Evolutionary conservation across 2,797 vertebrate species (phyloP), one percentile per base, ranked within the genome.

Genomic region (Hylomyscus alleni): DNA sequence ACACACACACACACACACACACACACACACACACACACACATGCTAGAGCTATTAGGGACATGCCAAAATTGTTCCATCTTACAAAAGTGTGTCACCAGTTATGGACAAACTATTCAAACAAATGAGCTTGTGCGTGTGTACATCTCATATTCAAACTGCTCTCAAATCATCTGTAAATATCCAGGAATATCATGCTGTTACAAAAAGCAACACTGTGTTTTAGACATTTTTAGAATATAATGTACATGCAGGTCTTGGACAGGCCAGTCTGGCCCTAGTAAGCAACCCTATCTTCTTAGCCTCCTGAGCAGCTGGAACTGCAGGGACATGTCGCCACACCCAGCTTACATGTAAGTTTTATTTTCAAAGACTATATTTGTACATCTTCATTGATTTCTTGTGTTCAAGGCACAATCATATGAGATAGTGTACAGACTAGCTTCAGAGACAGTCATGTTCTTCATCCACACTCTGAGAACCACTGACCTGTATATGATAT

Each of bases 391-490:
- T n/a, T 47, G 31, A 44, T 52, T 85, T 85, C 47, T 93, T 17
- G 31, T 80, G 47, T 89, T 82, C 75, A 54, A 93, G 88, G 86
- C 19, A 50, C 47, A 54, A 14, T 44, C 29, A 20, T 62, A 92
- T 60, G 9, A 94, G 91, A 77, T 31, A 88, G 15, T 26, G 40
- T 47, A 37, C 22, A 82, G 65, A 37, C 44, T 82, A 52, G 54
- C 14, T 88, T 72, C 22, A 3, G 67, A 91, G 54, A 34, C 26
- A 44, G 80, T 90, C 56, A n/a, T 22, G 24, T 47, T 60, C 65
- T 76, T 95, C 34, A 86, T 47, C 31, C 52, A 90, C 22, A 92
- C 62, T 86, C 75, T 69, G 72, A 87, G 62, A 92, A 97, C 85
- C 65, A 93, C 6, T 69, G n/a, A 93, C 80, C 11, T 29, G 12